Conservation (phyloP, 2,888 invertebrate genomes). For the Hetaerina titia region DNA sequence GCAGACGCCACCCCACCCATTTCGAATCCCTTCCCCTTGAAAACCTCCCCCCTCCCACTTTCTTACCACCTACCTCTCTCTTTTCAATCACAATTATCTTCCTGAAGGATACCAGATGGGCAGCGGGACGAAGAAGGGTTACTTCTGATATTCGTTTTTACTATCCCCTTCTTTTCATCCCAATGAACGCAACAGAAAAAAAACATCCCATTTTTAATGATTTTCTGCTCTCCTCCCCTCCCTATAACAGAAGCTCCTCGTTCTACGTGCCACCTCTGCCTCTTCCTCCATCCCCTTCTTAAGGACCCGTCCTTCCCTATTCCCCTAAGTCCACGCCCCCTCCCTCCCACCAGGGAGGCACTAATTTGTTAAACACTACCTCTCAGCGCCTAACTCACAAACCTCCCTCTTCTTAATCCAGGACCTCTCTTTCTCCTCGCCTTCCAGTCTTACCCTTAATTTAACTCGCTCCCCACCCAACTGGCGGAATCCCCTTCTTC, state of each 20-base stretch:
- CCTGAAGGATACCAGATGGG: constrained; percentile 21
- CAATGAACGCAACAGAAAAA: constrained; percentile 6
- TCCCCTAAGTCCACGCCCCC: constrained; percentile 6
- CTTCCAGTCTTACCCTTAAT: constrained; percentile 50
- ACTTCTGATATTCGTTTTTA: constrained; percentile 53
- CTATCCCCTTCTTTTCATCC: neutral
- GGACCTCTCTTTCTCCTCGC: constrained; percentile 49
- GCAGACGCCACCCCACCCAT: constrained; percentile 24
- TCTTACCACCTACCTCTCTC: neutral
- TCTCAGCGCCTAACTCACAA: neutral
- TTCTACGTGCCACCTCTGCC: neutral
- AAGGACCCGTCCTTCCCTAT: constrained; percentile 10
- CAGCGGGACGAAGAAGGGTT: constrained; percentile 41
- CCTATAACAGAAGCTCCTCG: constrained; percentile 3
- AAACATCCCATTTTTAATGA: constrained; percentile 59
- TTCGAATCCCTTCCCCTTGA: neutral
- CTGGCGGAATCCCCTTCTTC: neutral
- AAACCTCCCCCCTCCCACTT: neutral
- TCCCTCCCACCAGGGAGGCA: constrained; percentile 1
- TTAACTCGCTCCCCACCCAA: neutral
- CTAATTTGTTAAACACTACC: constrained; percentile 62
- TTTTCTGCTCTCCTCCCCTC: constrained; percentile 25
- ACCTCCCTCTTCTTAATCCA: constrained; percentile 27
- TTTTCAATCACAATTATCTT: neutral
- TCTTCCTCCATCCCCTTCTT: constrained; percentile 4